These are phyloP conservation scores for Sarcophilus harrisii DNA, from an alignment of 2,797 vertebrate genomes.

Conservation along the genomic window DNA sequence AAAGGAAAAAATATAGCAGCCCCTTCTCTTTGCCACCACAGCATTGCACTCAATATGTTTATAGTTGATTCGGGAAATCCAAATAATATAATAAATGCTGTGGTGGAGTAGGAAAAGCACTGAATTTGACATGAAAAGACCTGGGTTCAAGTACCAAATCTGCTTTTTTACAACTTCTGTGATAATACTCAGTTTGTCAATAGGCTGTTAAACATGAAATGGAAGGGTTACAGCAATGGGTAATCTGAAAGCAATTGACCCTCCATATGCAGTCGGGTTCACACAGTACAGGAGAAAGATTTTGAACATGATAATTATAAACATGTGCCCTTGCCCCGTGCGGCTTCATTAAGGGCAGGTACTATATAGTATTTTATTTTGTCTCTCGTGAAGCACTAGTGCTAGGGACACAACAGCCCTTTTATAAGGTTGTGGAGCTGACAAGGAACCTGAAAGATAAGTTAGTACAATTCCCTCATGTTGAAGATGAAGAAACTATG, in stretches of 20 bases:
- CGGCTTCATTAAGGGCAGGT: not conserved
- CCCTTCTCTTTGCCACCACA: not conserved
- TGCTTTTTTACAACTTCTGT: not conserved
- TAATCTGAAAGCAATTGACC: not conserved
- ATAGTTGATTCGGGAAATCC: not conserved
- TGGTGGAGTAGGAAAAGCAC: not conserved
- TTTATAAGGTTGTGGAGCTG: not conserved
- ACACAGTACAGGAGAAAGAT: not conserved
- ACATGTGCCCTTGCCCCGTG: not conserved
- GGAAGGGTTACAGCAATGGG: not conserved
- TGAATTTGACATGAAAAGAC: not conserved
- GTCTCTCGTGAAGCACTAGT: not conserved
- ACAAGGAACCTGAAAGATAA: not conserved
- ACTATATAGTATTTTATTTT: not conserved
- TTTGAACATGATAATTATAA: not conserved
- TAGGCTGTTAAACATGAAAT: not conserved
- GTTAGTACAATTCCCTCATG: not conserved
- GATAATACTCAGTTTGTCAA: not conserved
- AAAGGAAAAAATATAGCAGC: not conserved
- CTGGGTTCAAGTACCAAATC: not conserved
- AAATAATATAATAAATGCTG: not conserved
- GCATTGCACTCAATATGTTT: not conserved
- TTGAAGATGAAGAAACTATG: not conserved
- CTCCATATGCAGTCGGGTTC: not conserved
- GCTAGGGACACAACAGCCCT: not conserved